phyloP scores from a whole-genome alignment of 2,113 vertebrate genomes.

The Oncorhynchus mykiss region DNA sequence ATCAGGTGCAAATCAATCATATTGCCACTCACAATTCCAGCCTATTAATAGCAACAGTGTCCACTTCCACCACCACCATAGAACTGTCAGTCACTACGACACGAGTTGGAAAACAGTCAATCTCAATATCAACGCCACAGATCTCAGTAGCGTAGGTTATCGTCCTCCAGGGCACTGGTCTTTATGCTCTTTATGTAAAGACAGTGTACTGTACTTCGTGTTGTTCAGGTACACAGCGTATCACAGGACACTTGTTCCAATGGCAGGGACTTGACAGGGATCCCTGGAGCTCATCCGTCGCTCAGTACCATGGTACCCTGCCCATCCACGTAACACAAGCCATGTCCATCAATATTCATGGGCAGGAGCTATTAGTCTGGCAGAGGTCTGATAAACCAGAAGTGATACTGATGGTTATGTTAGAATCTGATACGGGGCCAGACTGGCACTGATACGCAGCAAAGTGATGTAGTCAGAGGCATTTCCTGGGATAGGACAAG shows the following conservation, averaged over 20 bases:
- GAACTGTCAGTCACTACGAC: constrained; percentile 36
- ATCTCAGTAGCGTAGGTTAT: background rate
- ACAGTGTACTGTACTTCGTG: constrained; percentile 8
- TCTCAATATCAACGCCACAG: constrained; percentile 56
- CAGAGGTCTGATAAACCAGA: background rate
- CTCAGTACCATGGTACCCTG: background rate
- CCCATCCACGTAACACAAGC: background rate
- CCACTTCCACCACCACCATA: constrained; percentile 19
- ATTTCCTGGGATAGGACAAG: background rate
- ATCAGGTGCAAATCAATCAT: constrained; percentile 51
- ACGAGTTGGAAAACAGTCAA: constrained; percentile 52
- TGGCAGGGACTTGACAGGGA: constrained; percentile 29
- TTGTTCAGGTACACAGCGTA: constrained; percentile 24
- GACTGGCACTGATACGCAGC: background rate
- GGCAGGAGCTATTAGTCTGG: background rate
- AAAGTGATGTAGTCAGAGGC: background rate
- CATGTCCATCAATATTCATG: background rate
- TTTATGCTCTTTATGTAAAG: background rate
- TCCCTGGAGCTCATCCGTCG: constrained; percentile 53
- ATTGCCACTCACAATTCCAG: constrained; percentile 53
- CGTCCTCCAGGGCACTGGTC: background rate
- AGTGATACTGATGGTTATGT: background rate
- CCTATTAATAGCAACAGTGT: constrained; percentile 56
- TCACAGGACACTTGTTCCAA: constrained; percentile 31
- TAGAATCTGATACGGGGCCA: background rate